A percentile compares a stretch with the other conserved stretches of the same genome.
phyloP scores from a whole-genome alignment of 2,888 invertebrate genomes.

The Hofmannophila pseudospretella region DNA sequence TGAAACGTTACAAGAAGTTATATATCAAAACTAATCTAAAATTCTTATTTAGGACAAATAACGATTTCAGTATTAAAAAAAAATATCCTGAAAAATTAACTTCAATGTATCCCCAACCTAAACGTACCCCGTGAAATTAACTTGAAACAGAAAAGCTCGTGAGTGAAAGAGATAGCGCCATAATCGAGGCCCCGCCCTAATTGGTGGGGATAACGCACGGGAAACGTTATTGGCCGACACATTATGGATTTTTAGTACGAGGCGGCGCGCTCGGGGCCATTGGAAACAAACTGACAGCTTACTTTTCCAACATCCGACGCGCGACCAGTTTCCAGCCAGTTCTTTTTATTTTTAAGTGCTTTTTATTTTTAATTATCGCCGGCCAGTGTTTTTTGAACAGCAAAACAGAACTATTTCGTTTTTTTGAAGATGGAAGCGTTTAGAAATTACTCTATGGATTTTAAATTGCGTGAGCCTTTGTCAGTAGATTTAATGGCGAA shows the following conservation, averaged over 20 bases:
- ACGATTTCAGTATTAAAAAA: not conserved
- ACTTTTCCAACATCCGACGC: conserved; percentile 38
- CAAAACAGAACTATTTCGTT: not conserved
- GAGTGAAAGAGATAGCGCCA: conserved; percentile 59
- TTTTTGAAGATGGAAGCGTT: conserved; percentile 37
- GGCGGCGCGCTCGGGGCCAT: conserved; percentile 31
- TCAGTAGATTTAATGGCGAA: conserved; percentile 45
- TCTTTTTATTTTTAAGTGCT: conserved; percentile 12
- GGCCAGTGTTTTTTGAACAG: not conserved
- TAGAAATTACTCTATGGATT: conserved; percentile 35
- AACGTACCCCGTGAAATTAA: conserved; percentile 39
- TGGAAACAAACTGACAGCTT: conserved; percentile 59
- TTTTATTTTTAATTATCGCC: conserved; percentile 5
- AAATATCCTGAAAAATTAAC: not conserved
- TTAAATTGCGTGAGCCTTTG: conserved; percentile 37
- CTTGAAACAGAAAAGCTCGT: conserved; percentile 45
- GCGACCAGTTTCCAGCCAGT: conserved; percentile 23
- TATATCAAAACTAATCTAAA: too few relatives aligned
- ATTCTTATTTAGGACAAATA: too few relatives aligned
- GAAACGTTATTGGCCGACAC: conserved; percentile 58
- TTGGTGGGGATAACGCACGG: conserved; percentile 54
- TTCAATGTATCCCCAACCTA: conserved; percentile 35
- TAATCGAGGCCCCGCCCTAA: conserved; percentile 57
- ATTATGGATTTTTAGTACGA: conserved; percentile 70
- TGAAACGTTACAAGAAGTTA: too few relatives aligned